A percentile compares a stretch with the other conserved stretches of the same genome.
Conservation (phyloP, 2,113 vertebrate species). For the Pongo pygmaeus region DNA sequence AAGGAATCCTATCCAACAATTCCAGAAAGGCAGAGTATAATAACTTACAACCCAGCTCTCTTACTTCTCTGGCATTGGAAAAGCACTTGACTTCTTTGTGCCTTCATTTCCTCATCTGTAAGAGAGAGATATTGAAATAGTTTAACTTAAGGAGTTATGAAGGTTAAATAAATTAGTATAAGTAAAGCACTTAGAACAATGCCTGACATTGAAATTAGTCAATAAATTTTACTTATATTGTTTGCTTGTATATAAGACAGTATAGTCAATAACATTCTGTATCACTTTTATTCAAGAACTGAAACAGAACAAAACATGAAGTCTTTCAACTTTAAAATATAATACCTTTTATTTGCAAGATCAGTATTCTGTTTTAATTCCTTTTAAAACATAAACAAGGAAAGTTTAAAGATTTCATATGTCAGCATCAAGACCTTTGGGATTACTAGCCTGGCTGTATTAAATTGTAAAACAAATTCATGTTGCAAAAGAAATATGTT, state of each 20-base stretch:
- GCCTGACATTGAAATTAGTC: not conserved
- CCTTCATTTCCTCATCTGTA: not conserved
- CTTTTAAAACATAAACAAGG: not conserved
- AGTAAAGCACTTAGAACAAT: not conserved
- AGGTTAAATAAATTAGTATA: not conserved
- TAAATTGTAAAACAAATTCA: not conserved
- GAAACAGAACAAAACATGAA: not conserved
- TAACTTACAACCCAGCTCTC: not conserved
- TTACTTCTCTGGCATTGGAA: not conserved
- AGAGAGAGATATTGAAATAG: not conserved
- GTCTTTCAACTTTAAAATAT: not conserved
- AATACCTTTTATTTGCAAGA: not conserved
- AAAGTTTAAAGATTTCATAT: not conserved
- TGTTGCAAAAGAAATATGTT: not conserved
- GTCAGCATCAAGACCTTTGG: not conserved
- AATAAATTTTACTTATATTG: not conserved
- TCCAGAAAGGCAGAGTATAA: not conserved
- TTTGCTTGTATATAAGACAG: not conserved
- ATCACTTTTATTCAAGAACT: not conserved
- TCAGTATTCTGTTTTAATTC: not conserved
- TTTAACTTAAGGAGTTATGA: not conserved
- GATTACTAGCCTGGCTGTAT: not conserved
- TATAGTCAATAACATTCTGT: not conserved
- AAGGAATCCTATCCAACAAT: not conserved
- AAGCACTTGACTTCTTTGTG: not conserved